These are phyloP conservation scores for Myopa testacea DNA, from an alignment of 2,888 invertebrate species.

Conservation along the genomic window DNA sequence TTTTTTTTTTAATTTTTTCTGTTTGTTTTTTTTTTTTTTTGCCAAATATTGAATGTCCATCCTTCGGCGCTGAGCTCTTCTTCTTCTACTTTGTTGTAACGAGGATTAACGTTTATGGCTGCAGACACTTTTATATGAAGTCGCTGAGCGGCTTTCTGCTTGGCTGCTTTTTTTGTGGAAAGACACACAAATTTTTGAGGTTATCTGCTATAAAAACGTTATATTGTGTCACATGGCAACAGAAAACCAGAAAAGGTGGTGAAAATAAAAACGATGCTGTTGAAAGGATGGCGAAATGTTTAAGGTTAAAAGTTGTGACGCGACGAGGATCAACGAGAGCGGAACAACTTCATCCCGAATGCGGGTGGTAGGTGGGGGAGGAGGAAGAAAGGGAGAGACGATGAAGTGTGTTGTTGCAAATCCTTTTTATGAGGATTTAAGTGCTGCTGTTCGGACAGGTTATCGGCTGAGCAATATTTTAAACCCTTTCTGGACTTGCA, in stretches of 20 bases:
- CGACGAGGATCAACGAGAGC: conserved; percentile 54
- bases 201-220: conserved; percentile 23
- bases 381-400: neutral
- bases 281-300: neutral
- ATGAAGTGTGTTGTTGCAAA: no score
- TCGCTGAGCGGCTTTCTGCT: neutral
- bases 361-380: neutral
- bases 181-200: conserved; percentile 20
- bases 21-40: neutral
- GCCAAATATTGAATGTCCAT: neutral
- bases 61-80: neutral
- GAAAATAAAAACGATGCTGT: neutral
- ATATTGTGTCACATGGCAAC: conserved; percentile 2
- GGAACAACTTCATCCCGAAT: neutral
- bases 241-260: neutral
- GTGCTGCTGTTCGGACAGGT: neutral
- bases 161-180: conserved; percentile 49
- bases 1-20: neutral
- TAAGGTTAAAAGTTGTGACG: conserved; percentile 56
- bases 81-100: conserved; percentile 54
- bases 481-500: no score
- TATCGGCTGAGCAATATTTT: no score
- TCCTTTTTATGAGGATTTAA: neutral
- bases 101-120: conserved; percentile 58
- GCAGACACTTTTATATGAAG: conserved; percentile 40